Conservation (phyloP, 2,888 invertebrate species). For the Caenorhabditis virilis region DNA sequence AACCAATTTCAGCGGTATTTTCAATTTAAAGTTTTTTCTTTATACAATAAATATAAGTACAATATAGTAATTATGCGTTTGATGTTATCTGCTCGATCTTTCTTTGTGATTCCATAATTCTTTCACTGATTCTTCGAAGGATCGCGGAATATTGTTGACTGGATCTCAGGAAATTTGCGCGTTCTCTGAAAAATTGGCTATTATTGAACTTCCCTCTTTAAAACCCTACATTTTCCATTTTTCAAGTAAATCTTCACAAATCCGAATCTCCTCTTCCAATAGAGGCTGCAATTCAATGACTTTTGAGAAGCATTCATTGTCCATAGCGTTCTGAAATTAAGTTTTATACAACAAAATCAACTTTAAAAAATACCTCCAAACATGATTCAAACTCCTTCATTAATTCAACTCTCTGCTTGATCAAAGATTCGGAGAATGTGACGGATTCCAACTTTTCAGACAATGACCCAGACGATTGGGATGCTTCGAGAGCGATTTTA, state of each 20-base stretch:
- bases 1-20: background rate
- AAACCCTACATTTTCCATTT: constrained; percentile 1
- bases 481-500: constrained; percentile 4
- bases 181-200: background rate
- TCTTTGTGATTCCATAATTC: background rate
- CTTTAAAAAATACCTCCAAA: background rate
- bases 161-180: background rate
- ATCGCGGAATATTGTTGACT: background rate
- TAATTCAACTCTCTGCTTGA: background rate
- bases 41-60: background rate
- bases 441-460: constrained; percentile 2
- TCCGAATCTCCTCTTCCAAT: constrained; percentile 3
- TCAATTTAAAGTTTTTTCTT: background rate
- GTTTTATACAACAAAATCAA: background rate
- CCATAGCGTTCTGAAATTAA: background rate
- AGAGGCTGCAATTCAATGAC: constrained; percentile 1
- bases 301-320: background rate
- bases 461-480: background rate
- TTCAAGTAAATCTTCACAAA: constrained; percentile 1
- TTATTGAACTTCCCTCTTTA: background rate
- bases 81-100: background rate
- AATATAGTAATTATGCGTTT: no score
- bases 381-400: constrained; percentile 5
- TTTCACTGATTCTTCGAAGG: background rate
- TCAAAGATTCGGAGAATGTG: constrained; percentile 2